Percentiles rank a stretch among this genome's conserved stretches.
Evolutionary conservation across 1,140 invertebrate genomes (phyloP).

Genomic region (Diabrotica virgifera): DNA sequence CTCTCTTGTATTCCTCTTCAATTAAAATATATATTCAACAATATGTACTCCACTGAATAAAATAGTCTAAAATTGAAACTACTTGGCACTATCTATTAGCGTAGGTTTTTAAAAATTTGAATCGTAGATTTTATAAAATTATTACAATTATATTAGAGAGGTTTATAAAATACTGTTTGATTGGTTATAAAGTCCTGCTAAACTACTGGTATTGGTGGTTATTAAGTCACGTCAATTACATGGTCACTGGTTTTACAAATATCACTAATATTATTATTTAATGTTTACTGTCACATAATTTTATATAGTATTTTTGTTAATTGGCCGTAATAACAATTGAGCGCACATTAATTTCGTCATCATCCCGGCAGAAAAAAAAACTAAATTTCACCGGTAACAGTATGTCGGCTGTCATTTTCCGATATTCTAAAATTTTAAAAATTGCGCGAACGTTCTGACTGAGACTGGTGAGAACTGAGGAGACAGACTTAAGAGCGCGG

Average conservation of each 20-base stretch:
- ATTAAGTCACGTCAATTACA: too few relatives aligned
- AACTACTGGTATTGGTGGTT: too few relatives aligned
- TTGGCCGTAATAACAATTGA: too few relatives aligned
- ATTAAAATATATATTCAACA: constrained; percentile 25
- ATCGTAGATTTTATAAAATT: constrained; percentile 11
- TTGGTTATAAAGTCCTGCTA: neutral
- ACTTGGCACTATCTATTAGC: constrained; percentile 28
- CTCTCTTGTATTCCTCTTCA: constrained; percentile 3
- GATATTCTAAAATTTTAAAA: constrained; percentile 24
- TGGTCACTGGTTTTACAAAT: neutral
- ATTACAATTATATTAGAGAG: neutral
- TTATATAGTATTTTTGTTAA: neutral
- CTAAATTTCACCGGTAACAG: neutral
- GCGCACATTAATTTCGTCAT: too few relatives aligned
- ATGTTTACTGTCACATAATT: constrained; percentile 27
- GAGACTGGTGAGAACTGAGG: constrained; percentile 39
- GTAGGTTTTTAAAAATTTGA: constrained; percentile 30
- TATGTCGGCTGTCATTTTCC: neutral
- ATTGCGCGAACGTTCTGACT: constrained; percentile 27
- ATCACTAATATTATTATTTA: constrained; percentile 20
- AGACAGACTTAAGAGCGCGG: constrained; percentile 32
- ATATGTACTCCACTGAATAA: constrained; percentile 24
- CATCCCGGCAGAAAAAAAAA: too few relatives aligned
- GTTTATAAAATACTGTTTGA: neutral
- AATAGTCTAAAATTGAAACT: constrained; percentile 32